Conservation (phyloP, 35 echinoderm and acorn worm species). For the Amphiura filiformis region DNA sequence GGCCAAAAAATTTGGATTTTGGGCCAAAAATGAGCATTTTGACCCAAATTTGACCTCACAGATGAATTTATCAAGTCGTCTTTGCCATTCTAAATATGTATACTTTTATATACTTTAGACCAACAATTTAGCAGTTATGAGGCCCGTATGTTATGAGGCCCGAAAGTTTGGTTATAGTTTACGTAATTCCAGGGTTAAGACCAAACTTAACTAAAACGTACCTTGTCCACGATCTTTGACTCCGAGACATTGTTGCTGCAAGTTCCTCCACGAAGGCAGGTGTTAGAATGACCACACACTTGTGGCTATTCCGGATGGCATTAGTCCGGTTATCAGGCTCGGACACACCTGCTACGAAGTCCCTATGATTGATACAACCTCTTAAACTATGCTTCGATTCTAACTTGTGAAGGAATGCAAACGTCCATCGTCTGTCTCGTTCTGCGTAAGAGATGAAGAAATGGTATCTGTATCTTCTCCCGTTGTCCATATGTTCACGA, state of each 20-base stretch:
- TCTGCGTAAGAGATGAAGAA: conserved; percentile 56
- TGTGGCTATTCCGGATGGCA: conserved; percentile 18
- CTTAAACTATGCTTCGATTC: conserved; percentile 36
- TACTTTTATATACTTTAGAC: too few species aligned
- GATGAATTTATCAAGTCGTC: too few species aligned
- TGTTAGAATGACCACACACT: conserved; percentile 24
- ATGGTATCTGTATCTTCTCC: conserved; percentile 15
- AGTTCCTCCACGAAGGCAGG: not conserved
- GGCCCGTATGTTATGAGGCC: too few species aligned
- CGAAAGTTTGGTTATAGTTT: too few species aligned
- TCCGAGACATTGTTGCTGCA: not conserved
- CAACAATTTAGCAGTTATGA: too few species aligned
- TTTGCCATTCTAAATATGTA: too few species aligned
- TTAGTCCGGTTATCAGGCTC: not conserved
- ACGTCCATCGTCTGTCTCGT: conserved; percentile 45
- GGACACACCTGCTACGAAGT: conserved; percentile 27
- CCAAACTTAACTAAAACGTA: too few species aligned
- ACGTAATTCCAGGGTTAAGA: too few species aligned
- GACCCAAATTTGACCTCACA: too few species aligned
- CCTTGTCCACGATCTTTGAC: not conserved
- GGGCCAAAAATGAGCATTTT: too few species aligned
- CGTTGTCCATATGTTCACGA: too few species aligned
- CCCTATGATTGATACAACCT: conserved; percentile 44
- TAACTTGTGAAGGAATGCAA: conserved; percentile 49
- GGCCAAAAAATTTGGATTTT: too few species aligned